Conservation (phyloP, 1,140 invertebrate species). For the Hormaphis cornu region DNA sequence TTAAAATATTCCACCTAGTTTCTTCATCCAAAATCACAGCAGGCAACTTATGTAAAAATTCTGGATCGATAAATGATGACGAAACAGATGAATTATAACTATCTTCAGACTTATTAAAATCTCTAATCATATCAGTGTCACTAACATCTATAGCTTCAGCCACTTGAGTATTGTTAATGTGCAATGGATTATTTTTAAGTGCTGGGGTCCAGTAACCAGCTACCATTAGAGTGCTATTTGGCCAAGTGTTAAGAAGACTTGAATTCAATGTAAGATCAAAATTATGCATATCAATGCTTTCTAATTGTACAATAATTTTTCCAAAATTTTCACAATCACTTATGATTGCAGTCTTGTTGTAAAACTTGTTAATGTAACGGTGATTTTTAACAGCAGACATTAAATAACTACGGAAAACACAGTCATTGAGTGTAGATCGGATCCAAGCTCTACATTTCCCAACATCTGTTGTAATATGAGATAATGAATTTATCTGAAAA, state of each 20-base stretch:
- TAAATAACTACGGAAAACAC: conserved; percentile 74
- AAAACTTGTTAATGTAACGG: conserved; percentile 64
- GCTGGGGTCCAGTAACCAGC: conserved; percentile 75
- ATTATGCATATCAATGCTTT: conserved; percentile 62
- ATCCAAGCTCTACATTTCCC: conserved; percentile 87
- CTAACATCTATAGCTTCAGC: not conserved
- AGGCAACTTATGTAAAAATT: not conserved
- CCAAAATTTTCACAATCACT: conserved; percentile 69
- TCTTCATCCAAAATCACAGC: not conserved
- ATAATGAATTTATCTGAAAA: conserved; percentile 43
- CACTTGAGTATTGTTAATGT: not conserved
- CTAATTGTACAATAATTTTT: conserved; percentile 61
- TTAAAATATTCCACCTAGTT: not conserved
- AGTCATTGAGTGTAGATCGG: conserved; percentile 77
- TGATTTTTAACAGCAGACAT: conserved; percentile 62
- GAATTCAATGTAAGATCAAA: conserved; percentile 81
- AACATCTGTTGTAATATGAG: conserved; percentile 76
- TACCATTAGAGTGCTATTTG: conserved; percentile 67
- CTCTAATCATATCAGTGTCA: conserved; percentile 3
- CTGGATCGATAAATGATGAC: conserved; percentile 13
- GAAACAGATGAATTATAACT: conserved; percentile 1
- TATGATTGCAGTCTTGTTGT: conserved; percentile 65
- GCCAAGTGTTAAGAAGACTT: conserved; percentile 81
- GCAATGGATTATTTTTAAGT: conserved; percentile 54
- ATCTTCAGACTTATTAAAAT: conserved; percentile 17